These are phyloP conservation scores for Hyperopisus bebe DNA, from an alignment of 2,113 vertebrate genomes.

Conservation along the genomic window DNA sequence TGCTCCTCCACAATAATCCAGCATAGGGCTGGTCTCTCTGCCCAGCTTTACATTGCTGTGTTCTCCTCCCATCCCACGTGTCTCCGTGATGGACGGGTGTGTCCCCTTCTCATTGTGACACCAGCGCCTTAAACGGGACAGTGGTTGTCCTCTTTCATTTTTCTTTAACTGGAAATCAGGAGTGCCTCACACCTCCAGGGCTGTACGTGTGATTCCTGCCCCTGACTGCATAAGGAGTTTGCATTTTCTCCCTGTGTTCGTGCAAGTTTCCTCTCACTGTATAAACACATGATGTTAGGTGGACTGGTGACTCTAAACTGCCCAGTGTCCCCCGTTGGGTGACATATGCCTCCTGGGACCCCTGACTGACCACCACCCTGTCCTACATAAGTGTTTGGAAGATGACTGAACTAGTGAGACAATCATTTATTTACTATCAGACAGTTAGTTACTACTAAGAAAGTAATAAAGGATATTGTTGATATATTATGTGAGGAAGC, in stretches of 20 bases:
- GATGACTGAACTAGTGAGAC: background rate
- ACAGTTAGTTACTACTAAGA: background rate
- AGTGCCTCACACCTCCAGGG: background rate
- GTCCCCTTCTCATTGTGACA: background rate
- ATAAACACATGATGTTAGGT: background rate
- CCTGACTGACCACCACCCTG: background rate
- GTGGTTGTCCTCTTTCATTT: background rate
- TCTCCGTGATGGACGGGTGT: background rate
- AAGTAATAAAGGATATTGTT: background rate
- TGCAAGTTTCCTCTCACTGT: background rate
- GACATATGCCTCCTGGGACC: background rate
- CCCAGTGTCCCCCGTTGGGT: background rate
- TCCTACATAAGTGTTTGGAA: background rate
- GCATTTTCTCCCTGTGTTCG: background rate
- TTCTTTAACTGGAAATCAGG: background rate
- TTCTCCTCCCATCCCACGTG: background rate
- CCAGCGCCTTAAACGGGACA: background rate
- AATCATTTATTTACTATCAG: background rate
- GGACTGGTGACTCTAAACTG: background rate
- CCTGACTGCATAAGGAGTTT: background rate
- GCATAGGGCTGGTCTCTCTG: background rate
- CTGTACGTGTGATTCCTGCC: background rate
- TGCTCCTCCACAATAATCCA: background rate
- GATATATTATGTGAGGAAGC: background rate
- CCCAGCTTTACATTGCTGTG: background rate